Percentiles rank a stretch among this genome's conserved stretches.
Conservation (phyloP, 2,113 vertebrate species). For the Donacobius atricapilla region DNA sequence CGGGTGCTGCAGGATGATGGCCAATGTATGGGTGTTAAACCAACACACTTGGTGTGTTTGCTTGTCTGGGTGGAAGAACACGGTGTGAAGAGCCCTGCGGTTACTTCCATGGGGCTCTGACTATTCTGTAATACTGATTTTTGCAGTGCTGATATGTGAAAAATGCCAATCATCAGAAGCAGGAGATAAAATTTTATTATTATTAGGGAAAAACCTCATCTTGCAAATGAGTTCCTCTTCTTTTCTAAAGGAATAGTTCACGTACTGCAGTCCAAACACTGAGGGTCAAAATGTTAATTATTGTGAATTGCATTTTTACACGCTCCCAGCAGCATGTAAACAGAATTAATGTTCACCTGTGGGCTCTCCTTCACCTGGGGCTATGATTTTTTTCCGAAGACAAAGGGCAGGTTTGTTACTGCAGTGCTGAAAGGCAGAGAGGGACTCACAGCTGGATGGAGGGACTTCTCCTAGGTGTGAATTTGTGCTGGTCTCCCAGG, state of each 20-base stretch:
- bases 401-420: background rate
- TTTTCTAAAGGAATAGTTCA: background rate
- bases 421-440: background rate
- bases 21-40: background rate
- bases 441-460: background rate
- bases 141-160: background rate
- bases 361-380: background rate
- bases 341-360: background rate
- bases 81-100: background rate
- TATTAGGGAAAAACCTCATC: background rate
- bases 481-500: background rate
- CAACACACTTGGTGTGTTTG: background rate
- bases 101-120: background rate
- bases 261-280: background rate
- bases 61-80: background rate
- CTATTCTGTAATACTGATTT: background rate
- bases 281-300: background rate
- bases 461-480: background rate
- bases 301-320: background rate
- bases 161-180: too few species aligned
- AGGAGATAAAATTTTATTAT: background rate
- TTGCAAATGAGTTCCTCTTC: background rate
- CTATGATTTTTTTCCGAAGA: background rate
- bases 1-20: background rate
- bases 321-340: background rate